Evolutionary conservation across 2,113 vertebrate species (phyloP).

Genomic region (Raja brachyura): DNA sequence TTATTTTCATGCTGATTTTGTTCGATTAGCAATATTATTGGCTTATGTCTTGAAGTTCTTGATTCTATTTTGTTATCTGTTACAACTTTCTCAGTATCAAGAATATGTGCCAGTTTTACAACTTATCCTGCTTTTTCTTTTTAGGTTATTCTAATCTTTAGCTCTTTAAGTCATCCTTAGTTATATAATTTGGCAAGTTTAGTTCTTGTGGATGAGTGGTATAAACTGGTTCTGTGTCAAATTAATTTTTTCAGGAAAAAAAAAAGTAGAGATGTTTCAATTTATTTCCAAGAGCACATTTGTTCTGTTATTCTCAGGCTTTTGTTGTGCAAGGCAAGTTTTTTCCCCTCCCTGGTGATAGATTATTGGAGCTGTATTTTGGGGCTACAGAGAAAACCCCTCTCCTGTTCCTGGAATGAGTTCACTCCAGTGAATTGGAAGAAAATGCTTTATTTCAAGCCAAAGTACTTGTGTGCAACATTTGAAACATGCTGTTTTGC

Average conservation of each 20-base stretch:
- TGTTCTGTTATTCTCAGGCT: background rate
- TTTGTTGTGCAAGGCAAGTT: background rate
- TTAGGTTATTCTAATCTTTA: no score
- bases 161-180: no score
- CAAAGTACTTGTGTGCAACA: background rate
- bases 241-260: background rate
- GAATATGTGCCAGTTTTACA: no score
- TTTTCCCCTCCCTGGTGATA: background rate
- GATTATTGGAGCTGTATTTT: background rate
- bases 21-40: no score
- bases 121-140: no score
- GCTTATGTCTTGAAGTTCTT: no score
- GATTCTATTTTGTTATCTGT: no score
- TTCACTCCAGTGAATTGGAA: background rate
- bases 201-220: no score
- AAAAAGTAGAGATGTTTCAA: background rate
- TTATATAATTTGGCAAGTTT: no score
- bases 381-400: background rate
- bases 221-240: no score
- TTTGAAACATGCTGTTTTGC: background rate
- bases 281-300: background rate
- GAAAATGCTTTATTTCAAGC: background rate
- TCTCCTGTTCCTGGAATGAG: background rate
- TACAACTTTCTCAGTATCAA: no score
- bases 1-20: no score